A percentile compares a stretch with the other conserved stretches of the same genome.
phyloP scores from a whole-genome alignment of 2,797 vertebrate genomes.

The Carcharodon carcharias region DNA sequence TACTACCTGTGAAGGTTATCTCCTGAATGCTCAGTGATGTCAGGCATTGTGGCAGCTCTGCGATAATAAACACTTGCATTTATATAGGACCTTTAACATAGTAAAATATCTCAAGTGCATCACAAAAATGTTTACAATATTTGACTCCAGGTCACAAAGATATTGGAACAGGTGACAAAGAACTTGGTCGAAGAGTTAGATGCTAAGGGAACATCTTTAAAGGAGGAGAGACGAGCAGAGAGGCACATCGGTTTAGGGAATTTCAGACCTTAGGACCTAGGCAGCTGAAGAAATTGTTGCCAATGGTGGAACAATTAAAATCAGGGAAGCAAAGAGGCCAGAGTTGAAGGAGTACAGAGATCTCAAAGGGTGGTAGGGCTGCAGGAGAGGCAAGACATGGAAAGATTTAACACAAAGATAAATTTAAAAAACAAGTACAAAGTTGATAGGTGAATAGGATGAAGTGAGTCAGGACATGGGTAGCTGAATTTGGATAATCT shows the following conservation, averaged over 20 bases:
- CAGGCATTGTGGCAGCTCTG: background rate
- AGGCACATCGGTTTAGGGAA: background rate
- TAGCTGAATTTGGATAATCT: background rate
- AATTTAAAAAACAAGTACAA: background rate
- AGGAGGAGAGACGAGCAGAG: background rate
- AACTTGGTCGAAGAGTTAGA: background rate
- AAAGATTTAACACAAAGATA: background rate
- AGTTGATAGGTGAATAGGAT: background rate
- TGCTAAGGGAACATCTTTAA: background rate
- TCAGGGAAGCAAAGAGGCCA: background rate
- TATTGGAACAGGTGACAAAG: background rate
- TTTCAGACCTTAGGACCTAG: background rate
- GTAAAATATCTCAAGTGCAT: background rate
- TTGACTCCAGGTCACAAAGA: background rate
- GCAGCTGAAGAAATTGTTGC: background rate
- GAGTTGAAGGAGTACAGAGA: background rate
- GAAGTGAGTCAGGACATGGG: background rate
- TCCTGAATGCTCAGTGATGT: background rate
- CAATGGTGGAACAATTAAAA: too few species aligned
- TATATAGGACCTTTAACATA: background rate
- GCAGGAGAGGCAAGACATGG: background rate
- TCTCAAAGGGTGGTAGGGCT: background rate
- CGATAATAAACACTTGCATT: background rate
- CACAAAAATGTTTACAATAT: background rate
- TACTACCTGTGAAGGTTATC: background rate